phyloP scores from a whole-genome alignment of 2,888 invertebrate species.

The Heliconius ethilla region DNA sequence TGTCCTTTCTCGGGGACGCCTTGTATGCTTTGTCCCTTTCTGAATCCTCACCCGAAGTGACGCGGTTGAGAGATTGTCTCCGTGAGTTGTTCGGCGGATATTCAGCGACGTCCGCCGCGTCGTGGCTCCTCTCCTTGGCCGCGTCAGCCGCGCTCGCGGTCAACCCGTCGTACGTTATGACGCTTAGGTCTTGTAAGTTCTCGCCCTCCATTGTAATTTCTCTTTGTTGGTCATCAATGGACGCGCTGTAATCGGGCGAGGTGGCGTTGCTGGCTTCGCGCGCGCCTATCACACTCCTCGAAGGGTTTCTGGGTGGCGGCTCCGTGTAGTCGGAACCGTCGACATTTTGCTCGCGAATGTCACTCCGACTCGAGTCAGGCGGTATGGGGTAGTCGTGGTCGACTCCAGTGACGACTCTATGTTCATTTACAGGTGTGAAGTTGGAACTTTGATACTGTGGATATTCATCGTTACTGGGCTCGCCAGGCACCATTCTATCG shows the following conservation, averaged over 20 bases:
- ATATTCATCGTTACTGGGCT: slow-evolving; percentile 79
- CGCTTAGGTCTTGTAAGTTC: slow-evolving; percentile 77
- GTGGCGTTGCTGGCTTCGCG: slow-evolving; percentile 55
- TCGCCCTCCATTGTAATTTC: slow-evolving; percentile 84
- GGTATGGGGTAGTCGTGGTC: slow-evolving; percentile 70
- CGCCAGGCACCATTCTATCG: slow-evolving; percentile 84
- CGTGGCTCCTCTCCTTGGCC: slow-evolving; percentile 57
- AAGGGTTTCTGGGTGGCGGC: slow-evolving; percentile 57
- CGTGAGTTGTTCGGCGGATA: slow-evolving; percentile 59
- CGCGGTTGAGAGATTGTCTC: slow-evolving; percentile 63
- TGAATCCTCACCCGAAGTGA: slow-evolving; percentile 74
- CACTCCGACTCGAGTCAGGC: slow-evolving; percentile 61
- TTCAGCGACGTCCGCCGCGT: slow-evolving; percentile 63
- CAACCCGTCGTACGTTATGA: slow-evolving; percentile 75
- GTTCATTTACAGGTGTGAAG: slow-evolving; percentile 70
- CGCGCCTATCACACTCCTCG: slow-evolving; percentile 61
- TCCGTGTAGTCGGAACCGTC: slow-evolving; percentile 76
- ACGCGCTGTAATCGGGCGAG: slow-evolving; percentile 57
- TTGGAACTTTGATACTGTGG: slow-evolving; percentile 62
- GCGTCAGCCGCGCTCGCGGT: slow-evolving; percentile 61
- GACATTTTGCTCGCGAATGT: slow-evolving; percentile 70
- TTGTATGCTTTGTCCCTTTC: slow-evolving; percentile 70
- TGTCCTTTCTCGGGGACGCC: slow-evolving; percentile 65
- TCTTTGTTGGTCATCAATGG: slow-evolving; percentile 70
- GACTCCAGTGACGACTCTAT: slow-evolving; percentile 81